Base-by-base conservation (phyloP, 2,888 invertebrate genomes). In the Diarsia dahlii region DNA sequence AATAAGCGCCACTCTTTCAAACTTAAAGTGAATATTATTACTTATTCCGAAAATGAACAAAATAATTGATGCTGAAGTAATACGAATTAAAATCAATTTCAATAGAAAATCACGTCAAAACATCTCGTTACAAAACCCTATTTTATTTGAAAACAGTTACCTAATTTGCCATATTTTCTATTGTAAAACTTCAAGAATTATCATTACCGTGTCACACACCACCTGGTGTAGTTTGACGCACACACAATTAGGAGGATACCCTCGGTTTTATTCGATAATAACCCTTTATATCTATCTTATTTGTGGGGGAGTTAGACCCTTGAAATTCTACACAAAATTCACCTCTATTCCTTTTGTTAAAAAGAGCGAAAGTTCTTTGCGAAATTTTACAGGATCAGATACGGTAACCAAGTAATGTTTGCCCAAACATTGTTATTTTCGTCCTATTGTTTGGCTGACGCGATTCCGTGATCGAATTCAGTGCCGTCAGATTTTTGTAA, bases 401-500 rank as follows among this genome's bases (percentile, higher is more conserved):
- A 86, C 76, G 62, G 78, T 80, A 76, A 68, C 71, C 72, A 71
- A 84, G 79, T 85, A 82, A 88, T 93, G 90, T 93, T 93, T 92
- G 89, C 89, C 84, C 85, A 88, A 87, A 91, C 89, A 90, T 92
- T 93, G 93, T 93, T 92, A 91, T 90, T 89, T 90, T 87, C 81
- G 66, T 79, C 39, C 85, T 78, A 89, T 93, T 94, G 93, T 93
- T 90, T 89, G 90, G 48, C 71, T 82, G 81, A 86, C 87, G 86
- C 86, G 89, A 83, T 90, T 92, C 87, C 92, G 94, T 93, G 94
- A 93, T 93, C 90, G 90, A 90, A 90, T 91, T 87, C 87, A 90
- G 89, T 90, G 90, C 89, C 89, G 91, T 90, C 92, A 93, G 95
- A 94, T 94, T 93, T 84, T 92, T 90, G 80, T 90, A 91, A 94